Percentiles rank a stretch among this genome's conserved stretches.
Conservation (phyloP, 1,140 invertebrate genomes). For the Bombus waltoni region DNA sequence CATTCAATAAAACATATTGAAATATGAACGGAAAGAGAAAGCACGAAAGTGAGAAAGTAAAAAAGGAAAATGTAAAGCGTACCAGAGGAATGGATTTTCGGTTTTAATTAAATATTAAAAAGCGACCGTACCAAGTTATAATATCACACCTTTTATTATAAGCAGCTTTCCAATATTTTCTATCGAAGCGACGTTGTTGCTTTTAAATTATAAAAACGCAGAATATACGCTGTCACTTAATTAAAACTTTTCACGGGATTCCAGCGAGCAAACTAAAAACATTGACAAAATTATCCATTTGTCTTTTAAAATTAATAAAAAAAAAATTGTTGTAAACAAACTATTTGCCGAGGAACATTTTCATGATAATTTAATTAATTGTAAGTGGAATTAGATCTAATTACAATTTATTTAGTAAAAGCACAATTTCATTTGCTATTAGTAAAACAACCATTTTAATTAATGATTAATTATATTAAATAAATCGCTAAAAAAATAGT, state of each 20-base stretch:
- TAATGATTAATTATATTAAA: too few species aligned
- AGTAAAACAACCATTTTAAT: too few species aligned
- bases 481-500: too few species aligned
- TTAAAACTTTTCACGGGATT: neutral
- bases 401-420: neutral
- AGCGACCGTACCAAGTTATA: neutral
- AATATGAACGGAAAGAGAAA: neutral
- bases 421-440: too few species aligned
- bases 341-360: neutral
- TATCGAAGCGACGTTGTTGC: conserved; percentile 14
- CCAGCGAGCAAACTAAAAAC: neutral
- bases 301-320: neutral
- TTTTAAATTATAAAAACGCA: conserved; percentile 21
- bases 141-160: neutral
- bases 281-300: neutral
- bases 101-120: conserved; percentile 22
- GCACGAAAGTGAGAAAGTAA: too few species aligned
- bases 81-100: neutral
- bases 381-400: neutral
- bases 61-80: neutral
- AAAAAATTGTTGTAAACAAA: neutral
- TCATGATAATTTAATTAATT: neutral
- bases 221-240: neutral
- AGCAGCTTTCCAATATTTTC: conserved; percentile 23
- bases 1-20: neutral